phyloP scores from a whole-genome alignment of 2,113 vertebrate genomes.

The Paracyprichromis sp. region DNA sequence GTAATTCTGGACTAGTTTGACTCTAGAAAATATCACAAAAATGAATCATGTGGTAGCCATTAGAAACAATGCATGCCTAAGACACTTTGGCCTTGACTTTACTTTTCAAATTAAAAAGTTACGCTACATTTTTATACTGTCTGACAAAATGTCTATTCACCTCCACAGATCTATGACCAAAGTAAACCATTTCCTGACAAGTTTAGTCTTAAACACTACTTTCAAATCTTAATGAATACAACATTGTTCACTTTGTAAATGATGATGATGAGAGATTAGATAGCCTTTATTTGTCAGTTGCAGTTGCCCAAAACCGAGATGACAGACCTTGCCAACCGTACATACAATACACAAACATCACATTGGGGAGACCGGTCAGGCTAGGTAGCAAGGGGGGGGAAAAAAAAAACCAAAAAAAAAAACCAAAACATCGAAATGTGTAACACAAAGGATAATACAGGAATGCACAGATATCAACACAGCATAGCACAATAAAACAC shows the following conservation, averaged over 20 bases:
- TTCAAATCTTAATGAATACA: neutral
- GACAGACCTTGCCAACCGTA: neutral
- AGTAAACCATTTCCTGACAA: neutral
- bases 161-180: neutral
- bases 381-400: neutral
- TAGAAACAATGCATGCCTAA: neutral
- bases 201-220: neutral
- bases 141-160: neutral
- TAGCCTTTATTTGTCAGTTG: neutral
- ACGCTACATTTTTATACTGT: neutral
- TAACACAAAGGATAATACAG: neutral
- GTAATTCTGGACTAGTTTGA: neutral
- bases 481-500: neutral
- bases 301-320: neutral
- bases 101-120: neutral
- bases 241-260: neutral
- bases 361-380: neutral
- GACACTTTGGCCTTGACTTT: neutral
- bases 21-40: neutral
- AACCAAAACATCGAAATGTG: rapidly evolving
- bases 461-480: neutral
- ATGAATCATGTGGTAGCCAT: neutral
- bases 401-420: no score
- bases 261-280: neutral
- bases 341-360: neutral